These are phyloP conservation scores for Parelbella ahira DNA, from an alignment of 2,888 invertebrate genomes.

Conservation along the genomic window DNA sequence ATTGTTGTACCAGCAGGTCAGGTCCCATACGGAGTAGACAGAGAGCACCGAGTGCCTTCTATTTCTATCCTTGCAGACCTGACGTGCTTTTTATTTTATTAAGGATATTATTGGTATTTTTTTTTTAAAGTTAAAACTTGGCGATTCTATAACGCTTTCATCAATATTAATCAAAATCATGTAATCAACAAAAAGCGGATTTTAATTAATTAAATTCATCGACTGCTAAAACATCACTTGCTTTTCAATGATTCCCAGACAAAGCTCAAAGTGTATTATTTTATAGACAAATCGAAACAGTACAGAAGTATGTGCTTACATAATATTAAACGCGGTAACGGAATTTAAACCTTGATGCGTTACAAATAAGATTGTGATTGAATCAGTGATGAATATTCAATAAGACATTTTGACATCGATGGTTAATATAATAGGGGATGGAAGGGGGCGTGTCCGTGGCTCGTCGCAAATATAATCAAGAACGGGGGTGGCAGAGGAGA, in stretches of 20 bases:
- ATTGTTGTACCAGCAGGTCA: too few species aligned
- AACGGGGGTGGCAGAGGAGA: constrained; percentile 45
- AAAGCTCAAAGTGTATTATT: constrained; percentile 79
- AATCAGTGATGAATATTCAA: constrained; percentile 31
- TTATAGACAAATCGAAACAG: constrained; percentile 72
- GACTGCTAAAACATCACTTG: constrained; percentile 72
- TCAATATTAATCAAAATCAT: constrained; percentile 34
- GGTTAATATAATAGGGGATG: constrained; percentile 72
- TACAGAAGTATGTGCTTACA: constrained; percentile 51
- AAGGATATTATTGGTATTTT: too few species aligned
- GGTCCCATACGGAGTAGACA: too few species aligned
- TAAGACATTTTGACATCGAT: constrained; percentile 43
- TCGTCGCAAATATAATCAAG: constrained; percentile 79
- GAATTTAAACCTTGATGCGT: constrained; percentile 26
- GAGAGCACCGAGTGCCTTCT: too few species aligned
- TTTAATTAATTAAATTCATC: constrained; percentile 76
- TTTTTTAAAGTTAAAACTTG: too few species aligned
- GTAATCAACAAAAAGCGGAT: constrained; percentile 46
- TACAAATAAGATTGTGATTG: constrained; percentile 34
- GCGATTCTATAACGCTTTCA: too few species aligned
- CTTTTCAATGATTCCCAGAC: constrained; percentile 69
- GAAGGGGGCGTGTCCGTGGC: constrained; percentile 71
- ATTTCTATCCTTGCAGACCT: too few species aligned
- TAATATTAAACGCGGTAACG: constrained; percentile 32
- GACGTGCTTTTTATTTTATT: too few species aligned